Base-by-base conservation (phyloP, 2,888 invertebrate genomes). In the Octodonta nipae region DNA sequence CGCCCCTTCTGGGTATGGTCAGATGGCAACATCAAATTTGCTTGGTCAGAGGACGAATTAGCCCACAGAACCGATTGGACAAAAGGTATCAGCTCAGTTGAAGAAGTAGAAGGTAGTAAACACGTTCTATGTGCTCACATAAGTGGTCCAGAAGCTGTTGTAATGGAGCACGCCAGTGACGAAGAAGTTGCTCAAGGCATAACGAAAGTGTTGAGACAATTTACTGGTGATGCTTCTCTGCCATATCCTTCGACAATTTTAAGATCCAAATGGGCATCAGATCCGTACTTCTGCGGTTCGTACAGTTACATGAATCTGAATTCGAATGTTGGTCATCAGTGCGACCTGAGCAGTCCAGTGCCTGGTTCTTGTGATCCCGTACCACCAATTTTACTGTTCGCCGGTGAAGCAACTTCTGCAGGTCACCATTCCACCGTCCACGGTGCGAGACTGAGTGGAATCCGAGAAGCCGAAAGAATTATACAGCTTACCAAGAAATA, bases 351-450 rank as follows among this genome's bases (percentile, higher is more conserved):
- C 2, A 66, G 68, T 30, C 81, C 82, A 1, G 63, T 83, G 20
- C 76, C 76, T 17, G 66, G 64, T 4, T 67, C 71, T 1, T 72
- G 73, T 44, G 75, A 75, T 30, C 60, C 65, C 4, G 65, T 73
- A 11, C 71, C 75, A 0, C 83, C 83, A 0, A 68, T 73, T 31
- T 56, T 86, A 28, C 56, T 84, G 26, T 86, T 86, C 58, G 85
- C 85, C 8, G 86, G 86, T 1, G 86, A 86, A 61, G 85, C 84
- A 1, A 84, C 84, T 1, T 75, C 78, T 17, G 71, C 77, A 1
- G 75, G 78, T 13, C 79, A 78, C 45, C 82, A 78, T 44, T 80
- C 81, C 12, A 83, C 84, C 2, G 75, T 78, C 0, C 83, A 86
- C 47, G 86, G 83, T 2, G 85, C 85, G 3, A 67, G 81, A 37